Evolutionary conservation across 2,113 vertebrate genomes (phyloP).

Genomic region (Mirounga angustirostris): DNA sequence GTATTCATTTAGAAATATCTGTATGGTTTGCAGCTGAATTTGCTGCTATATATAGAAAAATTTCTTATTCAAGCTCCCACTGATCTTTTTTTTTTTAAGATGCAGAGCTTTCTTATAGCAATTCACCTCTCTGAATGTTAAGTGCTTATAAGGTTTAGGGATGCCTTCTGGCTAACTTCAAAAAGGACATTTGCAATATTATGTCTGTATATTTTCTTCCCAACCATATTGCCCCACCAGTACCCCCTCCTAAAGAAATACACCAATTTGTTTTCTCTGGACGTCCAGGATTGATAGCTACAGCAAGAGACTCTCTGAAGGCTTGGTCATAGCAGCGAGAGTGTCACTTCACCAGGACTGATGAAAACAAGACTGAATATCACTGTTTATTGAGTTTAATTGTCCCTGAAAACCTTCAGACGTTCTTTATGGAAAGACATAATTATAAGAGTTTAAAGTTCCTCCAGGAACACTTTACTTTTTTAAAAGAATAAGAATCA

Average conservation of each 20-base stretch:
- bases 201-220: conserved; percentile 25
- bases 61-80: background rate
- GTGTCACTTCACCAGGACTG: background rate
- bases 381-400: background rate
- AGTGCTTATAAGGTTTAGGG: background rate
- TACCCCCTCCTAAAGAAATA: background rate
- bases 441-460: background rate
- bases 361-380: background rate
- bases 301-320: background rate
- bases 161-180: conserved; percentile 40
- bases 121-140: background rate
- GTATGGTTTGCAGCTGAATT: background rate
- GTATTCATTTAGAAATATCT: background rate
- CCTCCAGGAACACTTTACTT: background rate
- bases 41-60: background rate
- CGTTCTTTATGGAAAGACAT: background rate
- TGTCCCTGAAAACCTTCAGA: background rate
- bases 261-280: background rate
- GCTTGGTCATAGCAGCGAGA: background rate
- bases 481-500: background rate
- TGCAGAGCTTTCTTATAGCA: background rate
- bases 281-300: conserved; percentile 15
- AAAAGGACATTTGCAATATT: conserved; percentile 30
- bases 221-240: background rate
- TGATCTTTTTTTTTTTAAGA: background rate